phyloP scores from a whole-genome alignment of 2,113 vertebrate species.

The Bolborhynchus lineola region DNA sequence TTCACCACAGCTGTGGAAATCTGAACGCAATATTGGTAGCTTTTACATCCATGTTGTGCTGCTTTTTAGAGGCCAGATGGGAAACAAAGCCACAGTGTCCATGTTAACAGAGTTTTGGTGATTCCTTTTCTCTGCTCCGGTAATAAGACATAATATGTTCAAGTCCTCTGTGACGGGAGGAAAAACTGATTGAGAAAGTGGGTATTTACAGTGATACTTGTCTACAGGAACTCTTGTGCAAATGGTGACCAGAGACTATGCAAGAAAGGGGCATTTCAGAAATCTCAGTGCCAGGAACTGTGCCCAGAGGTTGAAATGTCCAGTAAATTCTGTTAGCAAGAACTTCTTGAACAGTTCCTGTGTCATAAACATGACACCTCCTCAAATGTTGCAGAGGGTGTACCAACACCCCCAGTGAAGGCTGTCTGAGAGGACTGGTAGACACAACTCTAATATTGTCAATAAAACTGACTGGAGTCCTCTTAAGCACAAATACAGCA shows the following conservation, averaged over 20 bases:
- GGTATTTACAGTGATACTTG: not conserved
- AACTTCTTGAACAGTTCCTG: not conserved
- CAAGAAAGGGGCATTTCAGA: not conserved
- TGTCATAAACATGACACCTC: not conserved
- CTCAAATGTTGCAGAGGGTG: not conserved
- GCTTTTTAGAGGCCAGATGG: not conserved
- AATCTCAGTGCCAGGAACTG: not conserved
- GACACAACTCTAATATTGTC: not conserved
- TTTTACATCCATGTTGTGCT: not conserved
- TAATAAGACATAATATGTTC: not conserved
- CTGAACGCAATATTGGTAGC: not conserved
- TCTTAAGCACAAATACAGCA: not conserved
- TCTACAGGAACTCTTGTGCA: not conserved
- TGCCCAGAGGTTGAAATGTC: not conserved
- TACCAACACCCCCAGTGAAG: not conserved
- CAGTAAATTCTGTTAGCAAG: not conserved
- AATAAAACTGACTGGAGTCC: not conserved
- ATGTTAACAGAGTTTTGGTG: not conserved
- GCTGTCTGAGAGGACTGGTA: not conserved
- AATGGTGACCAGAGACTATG: not conserved
- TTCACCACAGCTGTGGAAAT: not conserved
- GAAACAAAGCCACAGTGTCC: not conserved
- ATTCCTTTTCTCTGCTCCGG: not conserved
- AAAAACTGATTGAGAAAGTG: not conserved
- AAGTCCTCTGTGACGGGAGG: not conserved